Evolutionary conservation across 2,113 vertebrate genomes (phyloP), one percentile per base, ranked within the genome.

Genomic region (Atherinomorus stipes): DNA sequence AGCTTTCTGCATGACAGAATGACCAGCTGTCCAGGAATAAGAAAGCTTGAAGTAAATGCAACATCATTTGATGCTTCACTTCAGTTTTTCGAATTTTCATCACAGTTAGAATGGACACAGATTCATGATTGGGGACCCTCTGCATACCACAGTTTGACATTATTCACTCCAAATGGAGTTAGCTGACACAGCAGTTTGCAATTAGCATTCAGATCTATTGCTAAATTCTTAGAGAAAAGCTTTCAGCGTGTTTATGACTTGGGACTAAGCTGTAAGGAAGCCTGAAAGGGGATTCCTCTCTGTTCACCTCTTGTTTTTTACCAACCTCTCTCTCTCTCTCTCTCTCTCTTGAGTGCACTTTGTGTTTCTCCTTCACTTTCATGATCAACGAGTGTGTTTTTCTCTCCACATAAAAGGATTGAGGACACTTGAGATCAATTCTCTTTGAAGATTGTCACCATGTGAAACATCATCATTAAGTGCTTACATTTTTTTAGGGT

Each of bases 401-500:
- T 47, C 58, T 22, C 19, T 40, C 45, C 16, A 26, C 66, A 51
- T 54, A 70, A 80, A 73, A 67, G 37, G 59, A 85, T 58, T 34
- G 56, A 81, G 67, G 28, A 59, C 66, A 58, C 72, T 88, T 78
- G 56, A 71, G 71, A 80, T 64, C 18, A 64, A 8, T 65, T 75
- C 79, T 84, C 83, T 91, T 91, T 88, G 85, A 89, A 91, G 91
- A 89, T 87, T 76, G 85, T 83, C 67, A 47, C 65, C 71, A 80
- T 80, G 68, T 74, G 84, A 88, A 88, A 83, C 76, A 49, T 84
- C 60, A 74, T 88, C 74, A 71, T 86, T 88, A 88, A 85, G 68
- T 70, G 71, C 78, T 85, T 88, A 53, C 58, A 52, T 83, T 80
- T 79, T 64, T 51, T 51, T 53, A 31, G 26, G 22, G 64, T 52